Evolutionary conservation across 2,797 vertebrate genomes (phyloP).

Genomic region (Discoglossus pictus): DNA sequence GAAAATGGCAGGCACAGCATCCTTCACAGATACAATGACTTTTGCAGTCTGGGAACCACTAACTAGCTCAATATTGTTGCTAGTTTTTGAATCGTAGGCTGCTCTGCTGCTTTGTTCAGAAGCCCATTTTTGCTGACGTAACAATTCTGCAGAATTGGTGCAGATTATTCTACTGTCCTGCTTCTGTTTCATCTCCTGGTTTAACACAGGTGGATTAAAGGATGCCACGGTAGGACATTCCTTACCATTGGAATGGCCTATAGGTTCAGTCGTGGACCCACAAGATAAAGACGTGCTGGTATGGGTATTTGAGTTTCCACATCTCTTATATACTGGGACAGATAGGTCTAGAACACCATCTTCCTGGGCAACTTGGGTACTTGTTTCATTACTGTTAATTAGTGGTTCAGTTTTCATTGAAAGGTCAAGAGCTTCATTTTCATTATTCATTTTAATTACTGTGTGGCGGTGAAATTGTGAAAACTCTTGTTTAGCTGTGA

Average conservation of each 20-base stretch:
- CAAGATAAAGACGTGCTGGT: slow-evolving; percentile 44
- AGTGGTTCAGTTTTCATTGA: slow-evolving; percentile 79
- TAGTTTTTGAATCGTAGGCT: slow-evolving; percentile 64
- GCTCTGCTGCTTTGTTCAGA: slow-evolving; percentile 71
- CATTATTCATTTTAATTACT: slow-evolving; percentile 74
- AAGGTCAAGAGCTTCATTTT: slow-evolving; percentile 89
- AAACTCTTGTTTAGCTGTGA: slow-evolving; percentile 63
- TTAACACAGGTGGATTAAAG: slow-evolving; percentile 60
- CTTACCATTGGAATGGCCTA: slow-evolving; percentile 62
- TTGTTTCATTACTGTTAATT: slow-evolving; percentile 69
- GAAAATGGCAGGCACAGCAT: slow-evolving; percentile 91
- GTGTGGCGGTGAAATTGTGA: slow-evolving; percentile 74
- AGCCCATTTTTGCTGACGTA: slow-evolving; percentile 85
- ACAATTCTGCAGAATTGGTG: slow-evolving; percentile 75
- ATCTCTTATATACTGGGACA: slow-evolving; percentile 76
- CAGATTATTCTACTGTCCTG: slow-evolving; percentile 74
- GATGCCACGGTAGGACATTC: slow-evolving; percentile 58
- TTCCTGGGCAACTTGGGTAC: slow-evolving; percentile 63
- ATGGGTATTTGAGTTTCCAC: slow-evolving; percentile 55
- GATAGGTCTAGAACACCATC: slow-evolving; percentile 89
- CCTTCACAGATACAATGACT: slow-evolving; percentile 96
- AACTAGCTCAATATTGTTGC: slow-evolving; percentile 84
- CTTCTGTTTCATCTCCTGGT: slow-evolving; percentile 66
- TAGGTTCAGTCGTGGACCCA: slow-evolving; percentile 54
- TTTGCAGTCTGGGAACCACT: slow-evolving; percentile 91